phyloP scores from a whole-genome alignment of 2,113 vertebrate genomes.

The Corynorhinus townsendii region DNA sequence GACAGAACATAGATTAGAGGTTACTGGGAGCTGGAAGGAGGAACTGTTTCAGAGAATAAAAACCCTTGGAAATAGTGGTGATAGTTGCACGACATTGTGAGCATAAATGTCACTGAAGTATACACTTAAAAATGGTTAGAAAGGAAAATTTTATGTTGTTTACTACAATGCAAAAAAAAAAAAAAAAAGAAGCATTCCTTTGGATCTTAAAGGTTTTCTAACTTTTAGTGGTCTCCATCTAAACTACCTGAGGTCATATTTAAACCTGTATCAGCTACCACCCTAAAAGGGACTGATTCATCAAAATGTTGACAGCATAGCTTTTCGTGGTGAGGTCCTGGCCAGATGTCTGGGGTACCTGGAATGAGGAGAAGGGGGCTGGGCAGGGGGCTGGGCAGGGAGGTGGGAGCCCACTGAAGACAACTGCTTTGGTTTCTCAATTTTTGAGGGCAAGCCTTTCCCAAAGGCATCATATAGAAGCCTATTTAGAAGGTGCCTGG shows the following conservation, averaged over 20 bases:
- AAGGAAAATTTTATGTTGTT: not conserved
- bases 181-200: not conserved
- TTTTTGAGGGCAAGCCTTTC: not conserved
- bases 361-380: not conserved
- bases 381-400: not conserved
- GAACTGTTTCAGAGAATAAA: not conserved
- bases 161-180: not conserved
- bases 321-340: not conserved
- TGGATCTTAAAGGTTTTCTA: not conserved
- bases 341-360: not conserved
- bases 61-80: not conserved
- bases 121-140: not conserved
- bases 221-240: not conserved
- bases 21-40: not conserved
- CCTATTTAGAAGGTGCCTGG: not conserved
- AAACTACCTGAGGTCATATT: not conserved
- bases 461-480: not conserved
- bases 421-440: not conserved
- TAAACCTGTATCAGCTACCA: not conserved
- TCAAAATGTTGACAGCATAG: not conserved
- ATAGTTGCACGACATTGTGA: not conserved
- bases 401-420: not conserved
- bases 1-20: not conserved
- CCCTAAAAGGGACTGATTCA: too few relatives aligned
- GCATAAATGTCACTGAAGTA: not conserved